Evolutionary conservation across 92 coral and sea anemone species (phyloP).

Genomic region (Parazoanthus swiftii): DNA sequence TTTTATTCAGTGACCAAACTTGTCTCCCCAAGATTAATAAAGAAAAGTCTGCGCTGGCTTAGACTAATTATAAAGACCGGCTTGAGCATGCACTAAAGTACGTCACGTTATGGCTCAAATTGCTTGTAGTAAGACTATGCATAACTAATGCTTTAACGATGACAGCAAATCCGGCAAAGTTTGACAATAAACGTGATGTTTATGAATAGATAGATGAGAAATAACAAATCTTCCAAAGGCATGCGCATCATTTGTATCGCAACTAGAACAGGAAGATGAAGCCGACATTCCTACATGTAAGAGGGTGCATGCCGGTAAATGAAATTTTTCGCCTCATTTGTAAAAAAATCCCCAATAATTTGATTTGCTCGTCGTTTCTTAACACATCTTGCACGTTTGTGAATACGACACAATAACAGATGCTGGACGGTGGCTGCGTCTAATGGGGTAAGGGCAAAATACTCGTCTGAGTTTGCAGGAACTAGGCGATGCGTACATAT

Average conservation of each 20-base stretch:
- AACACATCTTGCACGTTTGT: neutral
- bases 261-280: neutral
- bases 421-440: neutral
- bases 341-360: too few relatives aligned
- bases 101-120: neutral
- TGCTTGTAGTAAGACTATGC: conserved; percentile 1
- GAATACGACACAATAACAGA: too few relatives aligned
- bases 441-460: neutral
- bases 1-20: too few relatives aligned
- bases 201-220: neutral
- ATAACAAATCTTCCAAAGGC: neutral
- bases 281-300: neutral
- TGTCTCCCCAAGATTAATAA: neutral
- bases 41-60: neutral
- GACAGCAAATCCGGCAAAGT: neutral
- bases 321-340: neutral
- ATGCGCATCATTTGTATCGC: neutral
- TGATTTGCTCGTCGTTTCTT: neutral
- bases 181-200: neutral
- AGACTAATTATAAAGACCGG: neutral
- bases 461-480: neutral
- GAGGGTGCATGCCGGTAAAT: neutral
- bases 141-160: conserved; percentile 14
- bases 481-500: neutral
- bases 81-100: neutral